Conservation (phyloP, 2,113 vertebrate genomes). For the Rhabdomys dilectus region DNA sequence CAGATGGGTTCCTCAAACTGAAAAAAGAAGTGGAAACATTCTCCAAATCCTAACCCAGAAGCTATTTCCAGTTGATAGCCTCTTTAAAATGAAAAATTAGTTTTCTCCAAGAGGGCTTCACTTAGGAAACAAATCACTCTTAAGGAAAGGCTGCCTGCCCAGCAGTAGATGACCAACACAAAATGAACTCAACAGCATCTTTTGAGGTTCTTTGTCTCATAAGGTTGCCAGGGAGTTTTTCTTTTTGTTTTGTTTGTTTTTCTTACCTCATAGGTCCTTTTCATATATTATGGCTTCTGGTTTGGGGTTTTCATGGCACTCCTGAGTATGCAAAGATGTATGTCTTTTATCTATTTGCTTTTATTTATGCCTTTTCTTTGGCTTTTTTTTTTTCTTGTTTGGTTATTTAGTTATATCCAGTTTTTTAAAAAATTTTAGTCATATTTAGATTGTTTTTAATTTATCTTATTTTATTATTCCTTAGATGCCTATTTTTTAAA, state of each 20-base stretch:
- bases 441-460: not conserved
- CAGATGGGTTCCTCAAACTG: not conserved
- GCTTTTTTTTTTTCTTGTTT: not conserved
- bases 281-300: not conserved
- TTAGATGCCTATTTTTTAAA: not conserved
- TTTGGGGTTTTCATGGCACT: not conserved
- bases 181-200: not conserved
- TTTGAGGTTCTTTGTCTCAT: not conserved
- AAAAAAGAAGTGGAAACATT: not conserved
- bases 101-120: not conserved
- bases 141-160: not conserved
- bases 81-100: not conserved
- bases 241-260: not conserved
- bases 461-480: not conserved
- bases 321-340: not conserved
- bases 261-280: not conserved
- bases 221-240: not conserved
- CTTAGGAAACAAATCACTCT: not conserved
- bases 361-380: not conserved
- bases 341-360: not conserved
- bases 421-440: not conserved
- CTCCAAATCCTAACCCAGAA: not conserved
- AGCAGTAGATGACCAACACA: not conserved
- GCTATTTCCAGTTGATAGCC: not conserved
- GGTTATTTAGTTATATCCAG: not conserved